These are phyloP conservation scores for Diarsia rubi DNA, from an alignment of 2,888 invertebrate genomes.

Conservation along the genomic window DNA sequence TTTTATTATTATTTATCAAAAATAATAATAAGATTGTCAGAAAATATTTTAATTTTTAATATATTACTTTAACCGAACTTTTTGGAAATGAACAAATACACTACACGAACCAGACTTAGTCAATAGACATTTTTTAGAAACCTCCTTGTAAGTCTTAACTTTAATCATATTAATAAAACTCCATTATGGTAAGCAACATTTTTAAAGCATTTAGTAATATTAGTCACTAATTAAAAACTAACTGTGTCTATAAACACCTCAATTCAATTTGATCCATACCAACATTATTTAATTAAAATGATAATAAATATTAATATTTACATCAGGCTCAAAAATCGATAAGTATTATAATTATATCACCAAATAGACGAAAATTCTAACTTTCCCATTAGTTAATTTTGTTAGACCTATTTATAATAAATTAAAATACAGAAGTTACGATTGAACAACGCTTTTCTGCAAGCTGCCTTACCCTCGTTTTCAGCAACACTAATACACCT, in stretches of 20 bases:
- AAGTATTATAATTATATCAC: background rate
- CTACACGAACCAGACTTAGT: background rate
- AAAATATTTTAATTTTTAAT: conserved; percentile 9
- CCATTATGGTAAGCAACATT: conserved; percentile 18
- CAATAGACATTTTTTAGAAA: conserved; percentile 20
- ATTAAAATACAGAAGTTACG: background rate
- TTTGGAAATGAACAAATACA: background rate
- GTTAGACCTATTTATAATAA: background rate
- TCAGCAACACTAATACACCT: background rate
- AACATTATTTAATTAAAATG: conserved; percentile 42
- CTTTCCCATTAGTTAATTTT: background rate
- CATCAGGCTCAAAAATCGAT: conserved; percentile 37
- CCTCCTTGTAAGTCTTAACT: background rate
- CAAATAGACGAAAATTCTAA: background rate
- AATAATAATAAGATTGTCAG: conserved; percentile 1
- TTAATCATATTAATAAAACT: conserved; percentile 23
- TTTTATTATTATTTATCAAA: conserved; percentile 22
- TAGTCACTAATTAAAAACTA: conserved; percentile 21
- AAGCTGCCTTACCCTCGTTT: background rate
- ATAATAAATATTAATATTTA: background rate
- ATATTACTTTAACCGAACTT: conserved; percentile 1
- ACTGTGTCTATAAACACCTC: conserved; percentile 8
- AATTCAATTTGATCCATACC: conserved; percentile 33
- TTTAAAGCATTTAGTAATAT: conserved; percentile 30
- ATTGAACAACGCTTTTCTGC: background rate